Evolutionary conservation across 2,888 invertebrate species (phyloP).

Genomic region (Sphaeridia pumilis): DNA sequence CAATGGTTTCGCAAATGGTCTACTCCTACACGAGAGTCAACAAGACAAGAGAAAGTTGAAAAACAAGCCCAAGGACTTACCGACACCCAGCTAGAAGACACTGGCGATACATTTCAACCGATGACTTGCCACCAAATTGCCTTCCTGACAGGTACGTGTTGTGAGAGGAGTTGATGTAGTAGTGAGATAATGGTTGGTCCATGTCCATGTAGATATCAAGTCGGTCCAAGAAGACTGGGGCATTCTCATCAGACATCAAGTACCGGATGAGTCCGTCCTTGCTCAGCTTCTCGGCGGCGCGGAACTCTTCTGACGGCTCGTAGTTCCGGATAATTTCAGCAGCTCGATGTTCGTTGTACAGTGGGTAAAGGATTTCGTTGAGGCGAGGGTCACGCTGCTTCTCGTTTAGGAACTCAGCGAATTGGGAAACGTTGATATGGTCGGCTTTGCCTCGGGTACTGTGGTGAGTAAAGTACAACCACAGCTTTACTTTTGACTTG

Average conservation of each 20-base stretch:
- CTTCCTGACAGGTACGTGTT: conserved; percentile 88
- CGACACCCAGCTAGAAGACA: conserved; percentile 93
- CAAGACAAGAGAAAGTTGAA: background rate
- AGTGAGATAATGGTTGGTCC: conserved; percentile 96
- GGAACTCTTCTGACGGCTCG: conserved; percentile 69
- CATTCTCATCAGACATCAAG: conserved; percentile 99
- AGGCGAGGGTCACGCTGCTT: conserved; percentile 95
- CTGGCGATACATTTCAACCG: conserved; percentile 98
- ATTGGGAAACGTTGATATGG: conserved; percentile 70
- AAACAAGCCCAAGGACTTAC: conserved; percentile 47
- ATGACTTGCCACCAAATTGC: conserved; percentile 96
- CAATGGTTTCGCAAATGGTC: background rate
- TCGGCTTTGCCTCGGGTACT: conserved; percentile 85
- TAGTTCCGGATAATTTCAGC: conserved; percentile 86
- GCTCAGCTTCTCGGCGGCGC: conserved; percentile 52
- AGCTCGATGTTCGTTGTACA: conserved; percentile 89
- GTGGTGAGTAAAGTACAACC: conserved; percentile 28
- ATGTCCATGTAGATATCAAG: conserved; percentile 82
- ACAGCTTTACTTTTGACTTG: background rate
- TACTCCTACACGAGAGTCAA: background rate
- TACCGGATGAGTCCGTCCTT: conserved; percentile 96
- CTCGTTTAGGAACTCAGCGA: conserved; percentile 88
- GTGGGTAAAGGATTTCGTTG: conserved; percentile 95
- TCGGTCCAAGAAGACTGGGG: conserved; percentile 96
- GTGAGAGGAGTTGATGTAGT: conserved; percentile 98